Evolutionary conservation across 2,888 invertebrate species (phyloP), one percentile per base, ranked within the genome.

Genomic region (Lithophane ornitopus): DNA sequence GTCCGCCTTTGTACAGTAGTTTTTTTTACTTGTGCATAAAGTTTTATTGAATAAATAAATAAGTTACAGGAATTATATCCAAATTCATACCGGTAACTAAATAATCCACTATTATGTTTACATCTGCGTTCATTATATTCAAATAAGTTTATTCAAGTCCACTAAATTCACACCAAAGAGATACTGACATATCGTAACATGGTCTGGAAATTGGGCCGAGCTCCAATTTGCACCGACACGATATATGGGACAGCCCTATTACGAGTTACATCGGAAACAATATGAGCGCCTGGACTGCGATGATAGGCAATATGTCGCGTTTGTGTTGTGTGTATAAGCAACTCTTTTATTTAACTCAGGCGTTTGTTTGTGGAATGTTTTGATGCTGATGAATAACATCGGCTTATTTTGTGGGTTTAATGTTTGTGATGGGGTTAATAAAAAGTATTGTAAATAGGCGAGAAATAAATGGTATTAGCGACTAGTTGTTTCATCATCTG

Each of bases 281-380:
- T 82, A 56, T 56, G 44, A 80, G 75, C 81, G 87, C 89, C 89
- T 88, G 83, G 52, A 46, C 63, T 28, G 7, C 49, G 66, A 54
- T 62, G 79, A 85, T 85, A 76, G 78, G 87, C 88, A 88, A 83
- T 83, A 75, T 73, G 78, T 80, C 74, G 69, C 67, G 69, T 67
- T 61, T 52, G 54, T 46, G 68, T 68, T 74, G n/a, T n/a, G n/a
- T n/a, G n/a, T n/a, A 69, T 62, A 44, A 41, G 52, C 54, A 62
- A 62, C 44, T n/a, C 61, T 67, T 75, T 75, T 77, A 77, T 82
- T 75, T 76, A 14, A 19, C 26, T n/a, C 59, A 85, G 87, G 86
- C 82, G 80, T 62, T 66, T 28, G 14, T 44, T 26, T 63, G 28
- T 22, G 12, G 22, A 70, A 22, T 61, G 59, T 22, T 63, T 67